Evolutionary conservation across 53 echinoderm and acorn worm genomes (phyloP).

Genomic region (Mesocentrotus franciscanus): DNA sequence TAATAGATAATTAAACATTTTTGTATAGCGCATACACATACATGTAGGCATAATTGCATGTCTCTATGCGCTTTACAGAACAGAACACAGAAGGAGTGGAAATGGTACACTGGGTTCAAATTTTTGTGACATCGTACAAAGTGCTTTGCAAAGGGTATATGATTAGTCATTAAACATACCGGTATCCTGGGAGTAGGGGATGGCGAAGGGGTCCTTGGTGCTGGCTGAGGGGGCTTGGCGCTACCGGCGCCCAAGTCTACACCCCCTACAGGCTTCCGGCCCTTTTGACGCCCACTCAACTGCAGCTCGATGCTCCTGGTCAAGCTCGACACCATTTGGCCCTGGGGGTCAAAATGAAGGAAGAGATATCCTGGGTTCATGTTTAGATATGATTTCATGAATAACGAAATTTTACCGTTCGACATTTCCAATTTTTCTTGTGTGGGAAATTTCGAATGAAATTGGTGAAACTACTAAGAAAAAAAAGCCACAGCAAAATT

Average conservation of each 20-base stretch:
- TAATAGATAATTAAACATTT: background rate
- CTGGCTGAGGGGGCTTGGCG: slow-evolving; percentile 73
- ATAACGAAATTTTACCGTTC: too few species aligned
- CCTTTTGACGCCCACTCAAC: slow-evolving; percentile 73
- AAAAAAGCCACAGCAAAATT: too few species aligned
- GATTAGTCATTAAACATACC: slow-evolving; percentile 68
- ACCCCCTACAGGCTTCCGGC: slow-evolving; percentile 89
- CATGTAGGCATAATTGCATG: too few species aligned
- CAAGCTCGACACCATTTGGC: slow-evolving; percentile 82
- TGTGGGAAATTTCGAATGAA: too few species aligned
- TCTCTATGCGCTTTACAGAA: too few species aligned
- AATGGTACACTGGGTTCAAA: too few species aligned
- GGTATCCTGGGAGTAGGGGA: slow-evolving; percentile 98
- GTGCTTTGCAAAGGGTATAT: too few species aligned
- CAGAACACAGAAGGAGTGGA: too few species aligned
- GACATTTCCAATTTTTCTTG: too few species aligned
- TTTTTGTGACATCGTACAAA: too few species aligned
- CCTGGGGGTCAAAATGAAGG: slow-evolving; percentile 49
- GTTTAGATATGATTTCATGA: background rate
- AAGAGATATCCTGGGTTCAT: background rate
- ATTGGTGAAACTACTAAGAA: too few species aligned
- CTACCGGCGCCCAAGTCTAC: slow-evolving; percentile 81
- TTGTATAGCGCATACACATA: background rate
- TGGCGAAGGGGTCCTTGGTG: slow-evolving; percentile 75
- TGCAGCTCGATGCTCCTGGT: slow-evolving; percentile 85